phyloP scores from a whole-genome alignment of 2,113 vertebrate species.

The Nannobrachium achirus region DNA sequence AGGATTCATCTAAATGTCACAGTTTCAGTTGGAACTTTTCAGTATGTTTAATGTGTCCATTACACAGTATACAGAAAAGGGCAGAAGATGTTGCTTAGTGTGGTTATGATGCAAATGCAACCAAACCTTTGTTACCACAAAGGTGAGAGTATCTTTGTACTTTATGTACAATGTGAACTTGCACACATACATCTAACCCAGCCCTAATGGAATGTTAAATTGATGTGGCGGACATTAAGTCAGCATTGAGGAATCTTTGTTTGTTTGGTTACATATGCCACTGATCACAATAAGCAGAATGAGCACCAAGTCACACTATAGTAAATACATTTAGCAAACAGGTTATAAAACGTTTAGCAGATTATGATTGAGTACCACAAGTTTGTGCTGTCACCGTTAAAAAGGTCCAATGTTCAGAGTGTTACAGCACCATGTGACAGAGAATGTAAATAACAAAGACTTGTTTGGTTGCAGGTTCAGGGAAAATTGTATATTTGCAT shows the following conservation, averaged over 20 bases:
- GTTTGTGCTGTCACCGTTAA: no score
- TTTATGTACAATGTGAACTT: neutral
- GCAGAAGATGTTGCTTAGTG: no score
- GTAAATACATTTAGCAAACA: conserved; percentile 20
- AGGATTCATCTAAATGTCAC: no score
- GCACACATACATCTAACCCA: neutral
- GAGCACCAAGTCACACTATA: neutral
- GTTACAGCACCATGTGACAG: no score
- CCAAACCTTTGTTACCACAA: neutral
- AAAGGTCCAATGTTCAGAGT: no score
- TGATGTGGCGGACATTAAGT: neutral
- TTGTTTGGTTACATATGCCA: conserved; percentile 6
- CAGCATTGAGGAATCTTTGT: conserved; percentile 36
- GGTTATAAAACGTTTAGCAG: conserved; percentile 4
- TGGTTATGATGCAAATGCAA: no score
- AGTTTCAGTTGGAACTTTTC: no score
- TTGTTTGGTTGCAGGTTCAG: no score
- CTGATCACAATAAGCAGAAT: conserved; percentile 10
- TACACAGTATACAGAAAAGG: no score
- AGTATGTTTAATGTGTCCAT: no score
- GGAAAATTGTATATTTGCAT: no score
- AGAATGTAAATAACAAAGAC: no score
- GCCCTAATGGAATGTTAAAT: neutral
- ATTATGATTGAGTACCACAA: conserved; percentile 23
- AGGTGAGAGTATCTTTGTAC: neutral